Evolutionary conservation across 2,797 vertebrate genomes (phyloP).

Genomic region (Loris lydekkerianus): DNA sequence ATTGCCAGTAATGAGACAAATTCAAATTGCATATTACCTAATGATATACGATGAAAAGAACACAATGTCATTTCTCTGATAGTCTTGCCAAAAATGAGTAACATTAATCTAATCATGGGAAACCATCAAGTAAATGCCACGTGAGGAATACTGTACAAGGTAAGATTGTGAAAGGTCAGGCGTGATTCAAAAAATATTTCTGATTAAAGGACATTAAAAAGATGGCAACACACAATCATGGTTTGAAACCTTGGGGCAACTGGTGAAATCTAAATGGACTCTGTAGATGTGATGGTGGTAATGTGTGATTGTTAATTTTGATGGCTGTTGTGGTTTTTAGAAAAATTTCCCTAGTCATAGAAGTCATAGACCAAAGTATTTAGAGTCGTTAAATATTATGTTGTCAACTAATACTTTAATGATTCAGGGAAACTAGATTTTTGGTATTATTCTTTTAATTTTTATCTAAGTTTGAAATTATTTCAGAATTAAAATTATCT

Average conservation of each 20-base stretch:
- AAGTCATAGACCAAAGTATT: not conserved
- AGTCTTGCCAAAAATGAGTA: not conserved
- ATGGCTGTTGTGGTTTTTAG: not conserved
- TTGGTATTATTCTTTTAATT: not conserved
- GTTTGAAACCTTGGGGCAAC: not conserved
- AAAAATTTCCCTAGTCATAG: not conserved
- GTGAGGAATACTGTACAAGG: not conserved
- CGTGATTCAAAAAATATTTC: not conserved
- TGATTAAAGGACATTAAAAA: not conserved
- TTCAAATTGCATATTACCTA: conserved; percentile 7
- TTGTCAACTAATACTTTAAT: not conserved
- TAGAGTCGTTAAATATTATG: not conserved
- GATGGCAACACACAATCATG: not conserved
- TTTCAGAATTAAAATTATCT: conserved; percentile 47
- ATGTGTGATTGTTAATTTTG: not conserved
- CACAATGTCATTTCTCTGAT: not conserved
- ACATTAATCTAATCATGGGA: conserved; percentile 33
- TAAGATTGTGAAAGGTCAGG: not conserved
- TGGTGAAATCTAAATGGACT: not conserved
- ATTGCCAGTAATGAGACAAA: not conserved
- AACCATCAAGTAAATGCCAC: conserved; percentile 26
- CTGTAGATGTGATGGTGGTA: not conserved
- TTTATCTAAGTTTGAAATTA: conserved; percentile 12
- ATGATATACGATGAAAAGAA: conserved; percentile 21
- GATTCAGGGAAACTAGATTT: not conserved